Base-by-base conservation (phyloP, 2,888 invertebrate genomes). In the Polydesmus complanatus region DNA sequence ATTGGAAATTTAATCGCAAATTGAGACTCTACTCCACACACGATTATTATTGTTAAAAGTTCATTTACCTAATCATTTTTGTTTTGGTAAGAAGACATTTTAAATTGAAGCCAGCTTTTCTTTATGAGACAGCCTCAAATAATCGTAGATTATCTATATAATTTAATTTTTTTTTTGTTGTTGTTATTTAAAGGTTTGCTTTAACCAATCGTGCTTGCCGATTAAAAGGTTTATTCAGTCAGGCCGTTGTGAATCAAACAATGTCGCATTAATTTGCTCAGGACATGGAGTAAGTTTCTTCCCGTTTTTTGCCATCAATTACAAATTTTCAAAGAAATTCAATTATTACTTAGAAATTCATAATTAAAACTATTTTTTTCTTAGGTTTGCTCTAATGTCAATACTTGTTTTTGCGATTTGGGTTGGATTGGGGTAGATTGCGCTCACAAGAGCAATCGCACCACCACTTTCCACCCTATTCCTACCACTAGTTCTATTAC, bases 381-480 rank as follows among this genome's bases (percentile, higher is more conserved):
- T 1, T 79, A 94, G 94, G 81, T 84, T 62, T 97, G 96, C 75
- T 91, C 95, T 18, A 95, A 93, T 74, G 78, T 83, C 66, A 91
- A 93, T 78, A 86, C 85, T 69, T 97, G 97, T 75, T 88, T 86
- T 72, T 97, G 97, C 78, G 80, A 86, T 71, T 78, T 80, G 65
- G 94, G 93, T 65, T 93, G 88, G 88, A 83, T 83, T 54, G 91
- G 91, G 53, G 80, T 84, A 27, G 92, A 92, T 76, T 93, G 93
- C 76, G 88, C 91, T 54, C 81, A 85, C 68, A 80, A 81, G 69
- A 82, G 85, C 69, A 82, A 84, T 61, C 53, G 19, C 19, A 22
- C 21, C n/a, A 54, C 61, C 51, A 50, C 63, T 19, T 48, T 49
- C 25, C 54, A 58, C 19, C 54, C 50, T 18, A 50, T 48, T 25